These are phyloP conservation scores for Himalopsyche tibetana DNA, from an alignment of 2,888 invertebrate genomes.

Conservation along the genomic window DNA sequence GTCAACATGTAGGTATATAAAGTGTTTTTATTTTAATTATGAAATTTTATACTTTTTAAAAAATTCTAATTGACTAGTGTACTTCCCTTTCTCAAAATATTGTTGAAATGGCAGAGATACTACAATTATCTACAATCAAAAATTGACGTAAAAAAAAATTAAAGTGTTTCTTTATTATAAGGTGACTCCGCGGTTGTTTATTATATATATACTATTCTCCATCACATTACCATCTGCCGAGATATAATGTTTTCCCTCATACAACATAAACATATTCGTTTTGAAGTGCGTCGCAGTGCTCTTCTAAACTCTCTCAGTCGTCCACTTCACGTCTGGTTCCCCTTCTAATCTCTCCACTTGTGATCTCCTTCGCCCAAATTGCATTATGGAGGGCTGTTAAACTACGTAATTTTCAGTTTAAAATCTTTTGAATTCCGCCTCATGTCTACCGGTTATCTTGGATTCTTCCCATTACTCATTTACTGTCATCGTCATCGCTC, in stretches of 20 bases:
- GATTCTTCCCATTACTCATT: conserved; percentile 52
- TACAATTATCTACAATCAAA: too few species aligned
- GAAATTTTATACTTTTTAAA: too few species aligned
- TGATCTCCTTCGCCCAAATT: conserved; percentile 63
- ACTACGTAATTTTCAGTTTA: conserved; percentile 65
- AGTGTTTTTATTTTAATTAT: too few species aligned
- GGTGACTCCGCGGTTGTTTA: too few species aligned
- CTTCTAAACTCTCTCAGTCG: conserved; percentile 49
- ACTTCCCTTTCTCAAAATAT: too few species aligned
- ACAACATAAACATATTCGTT: conserved; percentile 21
- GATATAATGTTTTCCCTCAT: not conserved
- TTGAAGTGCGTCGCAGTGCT: conserved; percentile 47
- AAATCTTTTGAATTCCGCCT: conserved; percentile 58
- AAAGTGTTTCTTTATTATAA: too few species aligned
- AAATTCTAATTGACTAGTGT: too few species aligned
- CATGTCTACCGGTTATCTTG: conserved; percentile 46
- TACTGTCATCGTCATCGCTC: conserved; percentile 37
- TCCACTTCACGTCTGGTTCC: conserved; percentile 53
- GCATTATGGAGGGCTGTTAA: conserved; percentile 66
- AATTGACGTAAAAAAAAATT: too few species aligned
- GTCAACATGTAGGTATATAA: too few species aligned
- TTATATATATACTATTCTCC: too few species aligned
- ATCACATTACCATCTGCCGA: not conserved
- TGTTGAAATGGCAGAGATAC: too few species aligned
- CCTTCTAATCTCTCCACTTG: conserved; percentile 47